A percentile compares a stretch with the other conserved stretches of the same genome.
Evolutionary conservation across 2,113 vertebrate genomes (phyloP).

Genomic region (Notarius quadriscutis): DNA sequence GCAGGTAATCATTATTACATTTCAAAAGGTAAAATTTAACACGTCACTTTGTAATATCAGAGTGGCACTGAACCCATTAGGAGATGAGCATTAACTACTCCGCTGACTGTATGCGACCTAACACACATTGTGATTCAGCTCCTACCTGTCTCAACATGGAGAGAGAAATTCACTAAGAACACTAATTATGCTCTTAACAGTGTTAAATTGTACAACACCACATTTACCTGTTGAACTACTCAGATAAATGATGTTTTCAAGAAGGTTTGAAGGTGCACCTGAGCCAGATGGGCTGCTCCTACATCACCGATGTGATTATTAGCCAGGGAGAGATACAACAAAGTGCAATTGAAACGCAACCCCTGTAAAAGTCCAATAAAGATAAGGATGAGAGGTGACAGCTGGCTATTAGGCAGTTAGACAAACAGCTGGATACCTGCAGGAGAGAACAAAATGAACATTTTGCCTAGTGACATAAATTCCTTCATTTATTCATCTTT

Average conservation of each 20-base stretch:
- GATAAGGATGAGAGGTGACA: not conserved
- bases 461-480: no score
- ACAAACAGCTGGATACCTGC: not conserved
- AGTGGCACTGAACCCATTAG: not conserved
- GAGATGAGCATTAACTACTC: not conserved
- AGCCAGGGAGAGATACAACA: conserved; percentile 80
- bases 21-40: not conserved
- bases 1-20: not conserved
- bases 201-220: not conserved
- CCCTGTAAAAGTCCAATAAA: conserved; percentile 67
- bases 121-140: not conserved
- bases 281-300: conserved; percentile 76
- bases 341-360: conserved; percentile 79
- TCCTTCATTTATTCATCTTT: not conserved
- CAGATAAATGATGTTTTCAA: not conserved
- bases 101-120: not conserved
- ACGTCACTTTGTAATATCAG: no score
- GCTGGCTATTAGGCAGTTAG: not conserved
- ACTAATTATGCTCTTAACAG: not conserved
- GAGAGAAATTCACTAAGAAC: not conserved
- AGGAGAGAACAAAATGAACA: conserved; percentile 4
- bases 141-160: not conserved
- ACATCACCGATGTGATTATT: conserved; percentile 81
- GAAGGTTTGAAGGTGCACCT: conserved; percentile 62
- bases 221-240: no score